Base-by-base conservation (phyloP, 1,140 invertebrate species). In the Oppia nitens region DNA sequence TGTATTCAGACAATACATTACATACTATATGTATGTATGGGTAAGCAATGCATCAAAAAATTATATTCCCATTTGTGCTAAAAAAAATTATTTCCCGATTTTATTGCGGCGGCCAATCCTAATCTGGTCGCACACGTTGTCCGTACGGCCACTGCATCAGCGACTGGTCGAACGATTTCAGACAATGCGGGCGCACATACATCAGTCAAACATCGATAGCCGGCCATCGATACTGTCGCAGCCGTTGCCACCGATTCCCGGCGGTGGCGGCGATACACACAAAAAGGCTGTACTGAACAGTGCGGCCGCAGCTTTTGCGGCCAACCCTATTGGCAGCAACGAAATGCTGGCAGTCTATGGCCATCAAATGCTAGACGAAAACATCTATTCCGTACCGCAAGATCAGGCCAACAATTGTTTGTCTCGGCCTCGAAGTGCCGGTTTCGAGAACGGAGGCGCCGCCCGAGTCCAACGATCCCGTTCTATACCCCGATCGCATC, bases 81-180 rank as follows among this genome's bases (percentile, higher is more conserved):
- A n/a, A n/a, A n/a, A n/a, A n/a, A n/a, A n/a, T n/a, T n/a, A n/a
- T n/a, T n/a, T n/a, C n/a, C n/a, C n/a, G n/a, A n/a, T n/a, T n/a
- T n/a, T n/a, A n/a, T n/a, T n/a, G n/a, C n/a, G n/a, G n/a, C n/a
- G n/a, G n/a, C n/a, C n/a, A n/a, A n/a, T n/a, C n/a, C n/a, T n/a
- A n/a, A n/a, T n/a, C n/a, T n/a, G n/a, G n/a, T n/a, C n/a, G n/a
- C n/a, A n/a, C n/a, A n/a, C 88, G 0, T 66, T 79, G 0, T 84
- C 83, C 14, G 83, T 94, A 0, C 83, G 85, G 61, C 89, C 88
- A 1, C 68, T 95, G 27, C 90, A 94, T 65, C 82, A 84, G 64
- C 78, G 85, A 55, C 72, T 96, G 4, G 75, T 87, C n/a, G 88
- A 92, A 67, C 76, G 85, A 48, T 89, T 92, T 64, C 79, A 76